These are phyloP conservation scores for Phenganax marumi DNA, from an alignment of 92 coral and sea anemone species.

Conservation along the genomic window DNA sequence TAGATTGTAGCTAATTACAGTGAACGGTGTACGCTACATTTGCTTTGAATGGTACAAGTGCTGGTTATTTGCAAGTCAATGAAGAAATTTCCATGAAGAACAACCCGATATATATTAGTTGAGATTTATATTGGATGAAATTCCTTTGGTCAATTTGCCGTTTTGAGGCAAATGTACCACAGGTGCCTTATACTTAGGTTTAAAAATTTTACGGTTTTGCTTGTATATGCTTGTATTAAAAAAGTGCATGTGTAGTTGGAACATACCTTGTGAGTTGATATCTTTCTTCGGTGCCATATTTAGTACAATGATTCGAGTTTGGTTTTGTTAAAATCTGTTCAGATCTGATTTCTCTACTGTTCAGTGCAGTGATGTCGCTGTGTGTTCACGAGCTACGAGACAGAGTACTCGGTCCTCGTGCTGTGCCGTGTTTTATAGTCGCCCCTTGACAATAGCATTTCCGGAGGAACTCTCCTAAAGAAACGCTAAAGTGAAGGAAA, in stretches of 20 bases:
- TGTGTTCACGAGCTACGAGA: neutral
- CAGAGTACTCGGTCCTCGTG: conserved; percentile 25
- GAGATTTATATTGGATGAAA: too few relatives aligned
- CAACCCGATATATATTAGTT: too few relatives aligned
- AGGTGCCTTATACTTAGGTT: too few relatives aligned
- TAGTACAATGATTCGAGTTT: neutral
- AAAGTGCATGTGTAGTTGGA: neutral
- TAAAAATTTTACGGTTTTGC: too few relatives aligned
- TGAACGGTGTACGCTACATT: neutral
- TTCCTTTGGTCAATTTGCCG: too few relatives aligned
- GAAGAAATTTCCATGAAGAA: neutral
- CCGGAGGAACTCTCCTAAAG: conserved; percentile 26
- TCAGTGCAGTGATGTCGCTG: neutral
- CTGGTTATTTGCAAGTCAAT: neutral
- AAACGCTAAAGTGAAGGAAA: neutral
- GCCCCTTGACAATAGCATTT: neutral
- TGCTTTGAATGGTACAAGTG: neutral
- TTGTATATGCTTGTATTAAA: too few relatives aligned
- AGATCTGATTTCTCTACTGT: neutral
- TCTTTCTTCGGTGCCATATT: conserved; percentile 41
- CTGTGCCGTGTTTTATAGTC: conserved; percentile 14
- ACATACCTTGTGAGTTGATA: conserved; percentile 6
- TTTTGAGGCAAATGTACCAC: too few relatives aligned
- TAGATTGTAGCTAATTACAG: neutral
- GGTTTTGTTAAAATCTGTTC: neutral